These are phyloP conservation scores for Etheostoma spectabile DNA, from an alignment of 2,113 vertebrate genomes.

Conservation along the genomic window DNA sequence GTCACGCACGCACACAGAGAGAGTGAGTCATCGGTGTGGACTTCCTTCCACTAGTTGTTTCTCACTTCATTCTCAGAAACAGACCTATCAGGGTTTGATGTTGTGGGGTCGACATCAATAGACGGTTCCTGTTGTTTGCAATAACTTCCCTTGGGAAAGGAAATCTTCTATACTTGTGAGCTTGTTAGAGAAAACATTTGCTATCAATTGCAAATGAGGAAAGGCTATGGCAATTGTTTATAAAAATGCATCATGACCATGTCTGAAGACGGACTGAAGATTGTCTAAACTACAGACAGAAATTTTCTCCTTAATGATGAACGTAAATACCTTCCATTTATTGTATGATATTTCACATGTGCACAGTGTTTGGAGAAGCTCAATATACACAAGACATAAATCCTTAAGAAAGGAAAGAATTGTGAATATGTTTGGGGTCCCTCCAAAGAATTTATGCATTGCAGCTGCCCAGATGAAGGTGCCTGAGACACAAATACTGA, in stretches of 20 bases:
- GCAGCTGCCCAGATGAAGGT: slow-evolving; percentile 57
- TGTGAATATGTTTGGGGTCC: slow-evolving; percentile 42
- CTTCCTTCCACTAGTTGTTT: slow-evolving; percentile 78
- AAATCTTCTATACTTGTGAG: slow-evolving; percentile 67
- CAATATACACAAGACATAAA: slow-evolving; percentile 47
- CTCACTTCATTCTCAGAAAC: slow-evolving; percentile 83
- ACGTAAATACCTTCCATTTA: slow-evolving; percentile 21
- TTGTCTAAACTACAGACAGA: background rate
- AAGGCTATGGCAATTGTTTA: slow-evolving; percentile 2
- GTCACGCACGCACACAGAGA: slow-evolving; percentile 1
- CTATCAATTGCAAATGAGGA: slow-evolving; percentile 69
- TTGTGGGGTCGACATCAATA: slow-evolving; percentile 69
- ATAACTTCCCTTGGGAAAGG: slow-evolving; percentile 63
- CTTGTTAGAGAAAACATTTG: slow-evolving; percentile 59
- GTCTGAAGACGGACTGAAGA: slow-evolving; percentile 3
- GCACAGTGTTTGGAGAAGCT: slow-evolving; percentile 31
- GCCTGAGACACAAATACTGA: slow-evolving; percentile 18
- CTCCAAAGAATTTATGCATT: slow-evolving; percentile 55
- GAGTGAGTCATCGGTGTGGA: slow-evolving; percentile 78
- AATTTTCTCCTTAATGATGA: slow-evolving; percentile 8
- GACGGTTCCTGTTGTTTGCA: slow-evolving; percentile 64
- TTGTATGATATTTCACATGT: slow-evolving; percentile 20
- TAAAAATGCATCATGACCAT: background rate
- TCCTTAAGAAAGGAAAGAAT: slow-evolving; percentile 46
- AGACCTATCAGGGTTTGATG: slow-evolving; percentile 74